Base-by-base conservation (phyloP, 1,140 invertebrate species). In the Drosophila nannoptera region DNA sequence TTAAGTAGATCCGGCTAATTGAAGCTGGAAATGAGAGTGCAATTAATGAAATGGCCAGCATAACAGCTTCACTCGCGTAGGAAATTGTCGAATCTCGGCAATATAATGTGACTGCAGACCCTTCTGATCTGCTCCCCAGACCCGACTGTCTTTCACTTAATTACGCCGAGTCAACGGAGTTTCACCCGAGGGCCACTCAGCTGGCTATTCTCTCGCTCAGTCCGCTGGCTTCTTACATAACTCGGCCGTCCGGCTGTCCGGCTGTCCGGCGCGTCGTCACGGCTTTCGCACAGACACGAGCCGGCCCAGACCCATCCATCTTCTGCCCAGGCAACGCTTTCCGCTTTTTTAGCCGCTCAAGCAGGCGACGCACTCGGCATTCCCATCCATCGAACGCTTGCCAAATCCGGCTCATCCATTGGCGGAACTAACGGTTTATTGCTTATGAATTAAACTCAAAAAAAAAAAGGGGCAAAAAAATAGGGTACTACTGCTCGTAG, bases 321-420 rank as follows among this genome's bases (percentile, higher is more conserved):
- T 66, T 22, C 59, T 62, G 67, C 52, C 58, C 61, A 56, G 58
- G 55, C 46, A 35, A 45, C 42, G 9, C 60, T 82, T 82, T 61
- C 77, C 78, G 78, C 78, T 82, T 82, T 82, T 75, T 78, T 72
- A 53, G 49, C 56, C 68, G 60, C 52, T 48, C 67, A 72, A 82
- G 60, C 71, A 49, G 58, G 74, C 77, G 56, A 56, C 16, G 5
- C 12, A 11, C n/a, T 2, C 2, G n/a, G 40, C 9, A n/a, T 42
- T 43, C 3, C 16, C 45, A 22, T 22, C 11, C 16, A 36, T 22
- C 11, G 29, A n/a, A n/a, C 5, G 0, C 11, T 53, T 36, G 54
- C 32, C 7, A 54, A 12, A 14, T 14, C 9, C 3, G 11, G 35
- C 16, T 8, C 16, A 49, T 56, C 33, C 38, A 54, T 31, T 35